Evolutionary conservation across 1,140 invertebrate species (phyloP), one percentile per base, ranked within the genome.

Genomic region (Temnothorax nylanderi): DNA sequence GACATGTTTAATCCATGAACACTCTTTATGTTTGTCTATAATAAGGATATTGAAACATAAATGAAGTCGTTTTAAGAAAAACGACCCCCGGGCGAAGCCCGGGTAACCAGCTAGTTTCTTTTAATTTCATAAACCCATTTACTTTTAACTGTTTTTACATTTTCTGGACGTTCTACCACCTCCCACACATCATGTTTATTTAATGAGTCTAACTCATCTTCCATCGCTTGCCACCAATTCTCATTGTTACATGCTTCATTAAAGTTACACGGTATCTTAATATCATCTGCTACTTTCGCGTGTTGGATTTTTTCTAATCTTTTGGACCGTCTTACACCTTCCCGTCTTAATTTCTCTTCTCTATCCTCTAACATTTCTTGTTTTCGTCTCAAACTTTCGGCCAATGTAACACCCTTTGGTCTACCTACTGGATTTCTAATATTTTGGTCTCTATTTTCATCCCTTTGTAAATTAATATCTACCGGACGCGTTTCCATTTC

Each of bases 111-210:
- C n/a, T n/a, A n/a, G n/a, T 47, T n/a, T 2, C 21, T 37, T 34
- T 87, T 87, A n/a, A n/a, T n/a, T n/a, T n/a, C n/a, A n/a, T n/a
- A 72, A 3, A 80, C 37, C 67, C 69, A 87, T 16, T 87, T 87
- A 10, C 85, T 81, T 49, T 81, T 87, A 16, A 75, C 3, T 0
- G 16, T 64, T 72, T 64, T 80, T 1, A 0, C 5, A 0, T 54
- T 11, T 4, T 26, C 2, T 10, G 76, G 34, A 0, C 13, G 6
- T 0, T 67, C 16, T 67, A 76, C 21, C 1, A 81, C 21, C 0
- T 75, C 26, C 60, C 69, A 87, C 0, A 81, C 76, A 0, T 37
- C 16, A 4, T 56, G 49, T 37, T 49, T 58, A 10, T 67, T 13
- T 3, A 81, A 16, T 0, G 76, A 87, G 0, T 58, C 0, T 37